Evolutionary conservation across 2,113 vertebrate genomes (phyloP), one percentile per base, ranked within the genome.

Genomic region (Piprites chloris): DNA sequence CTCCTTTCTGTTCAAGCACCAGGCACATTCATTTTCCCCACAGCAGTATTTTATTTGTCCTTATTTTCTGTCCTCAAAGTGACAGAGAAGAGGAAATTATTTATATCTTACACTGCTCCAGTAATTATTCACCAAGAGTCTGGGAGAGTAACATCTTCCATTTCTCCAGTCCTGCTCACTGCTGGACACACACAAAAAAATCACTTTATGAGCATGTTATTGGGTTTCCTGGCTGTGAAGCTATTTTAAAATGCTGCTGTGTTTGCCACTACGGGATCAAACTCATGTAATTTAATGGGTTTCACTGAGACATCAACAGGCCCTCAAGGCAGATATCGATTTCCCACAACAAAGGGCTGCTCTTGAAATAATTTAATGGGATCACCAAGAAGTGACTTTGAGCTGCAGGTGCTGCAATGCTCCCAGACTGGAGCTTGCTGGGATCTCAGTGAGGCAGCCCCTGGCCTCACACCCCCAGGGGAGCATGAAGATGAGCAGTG

Each of bases 261-360:
- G 55, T 83, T 92, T 90, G 83, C 59, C 50, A 62, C 63, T 92
- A 83, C 33, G 24, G 55, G 65, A 87, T 78, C 41, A 87, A 82
- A 68, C 72, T 83, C 75, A 32, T 68, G 71, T 90, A 66, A 83
- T 65, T 90, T 85, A 83, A 94, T 78, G 58, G 58, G 24, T 91
- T 89, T 90, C 83, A 69, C 58, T 9, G 32, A 90, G 67, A 35
- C 15, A 37, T 9, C 66, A 37, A 12, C 82, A 49, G 75, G n/a
- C 58, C 66, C 4, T 4, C 39, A 4, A 65, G 82, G 87, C 82
- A 79, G 58, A 42, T 76, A 76, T 83, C 0, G 21, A 88, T 90
- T 93, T 79, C 75, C 67, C 71, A 49, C 67, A 63, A 44, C 55
- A 69, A 87, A 87, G 44, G 20, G 17, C 22, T 76, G 49, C 37